phyloP scores from a whole-genome alignment of 2,888 invertebrate genomes.

The Tipula confusa region DNA sequence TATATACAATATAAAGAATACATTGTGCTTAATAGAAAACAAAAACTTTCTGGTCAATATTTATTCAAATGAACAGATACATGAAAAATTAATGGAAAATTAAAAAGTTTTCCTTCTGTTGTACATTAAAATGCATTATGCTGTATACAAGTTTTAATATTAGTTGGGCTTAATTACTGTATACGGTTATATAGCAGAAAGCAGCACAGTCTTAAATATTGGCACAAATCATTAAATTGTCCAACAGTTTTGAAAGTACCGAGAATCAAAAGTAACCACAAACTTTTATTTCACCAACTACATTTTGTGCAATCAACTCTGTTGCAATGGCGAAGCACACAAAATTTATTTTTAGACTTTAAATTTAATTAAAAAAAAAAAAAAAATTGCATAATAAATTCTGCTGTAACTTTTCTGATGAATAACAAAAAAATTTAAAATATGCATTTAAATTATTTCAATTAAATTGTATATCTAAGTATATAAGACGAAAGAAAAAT shows the following conservation, averaged over 20 bases:
- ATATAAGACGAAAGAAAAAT: neutral
- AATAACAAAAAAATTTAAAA: neutral
- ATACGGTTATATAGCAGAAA: neutral
- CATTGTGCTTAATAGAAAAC: neutral
- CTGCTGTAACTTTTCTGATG: neutral
- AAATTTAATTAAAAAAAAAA: neutral
- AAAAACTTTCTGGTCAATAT: neutral
- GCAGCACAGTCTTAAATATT: neutral
- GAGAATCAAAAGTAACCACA: neutral
- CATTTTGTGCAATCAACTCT: neutral
- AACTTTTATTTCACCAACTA: neutral
- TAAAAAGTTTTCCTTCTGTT: neutral
- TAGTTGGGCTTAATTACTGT: neutral
- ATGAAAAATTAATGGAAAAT: neutral
- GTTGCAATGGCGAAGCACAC: neutral
- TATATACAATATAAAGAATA: neutral
- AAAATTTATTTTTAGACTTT: neutral
- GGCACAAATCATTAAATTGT: neutral
- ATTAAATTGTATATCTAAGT: neutral
- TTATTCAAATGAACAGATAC: neutral
- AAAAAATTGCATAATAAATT: neutral
- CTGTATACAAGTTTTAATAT: neutral
- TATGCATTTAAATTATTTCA: neutral
- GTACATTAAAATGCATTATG: too few species aligned
- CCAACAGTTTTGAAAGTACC: neutral